Percentiles rank a stretch among this genome's conserved stretches.
phyloP scores from a whole-genome alignment of 2,888 invertebrate species.

The Melangyna quadrimaculata region DNA sequence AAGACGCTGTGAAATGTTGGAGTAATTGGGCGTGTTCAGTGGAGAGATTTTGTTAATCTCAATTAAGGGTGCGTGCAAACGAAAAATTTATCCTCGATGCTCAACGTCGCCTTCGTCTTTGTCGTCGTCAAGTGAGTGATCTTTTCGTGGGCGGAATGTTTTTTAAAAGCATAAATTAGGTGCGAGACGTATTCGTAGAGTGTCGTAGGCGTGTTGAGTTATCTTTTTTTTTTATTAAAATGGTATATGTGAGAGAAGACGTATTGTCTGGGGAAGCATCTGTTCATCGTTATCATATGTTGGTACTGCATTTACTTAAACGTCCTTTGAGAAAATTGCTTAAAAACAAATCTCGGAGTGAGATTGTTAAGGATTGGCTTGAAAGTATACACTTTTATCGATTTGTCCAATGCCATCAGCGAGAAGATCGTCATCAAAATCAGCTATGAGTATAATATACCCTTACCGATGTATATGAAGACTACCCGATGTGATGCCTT shows the following conservation, averaged over 20 bases:
- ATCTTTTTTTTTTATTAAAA: constrained; percentile 24
- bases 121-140: not conserved
- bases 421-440: not conserved
- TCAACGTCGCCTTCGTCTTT: not conserved
- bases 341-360: not conserved
- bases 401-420: constrained; percentile 39
- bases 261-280: constrained; percentile 45
- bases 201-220: constrained; percentile 53
- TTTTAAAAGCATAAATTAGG: constrained; percentile 63
- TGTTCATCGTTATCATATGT: constrained; percentile 38
- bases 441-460: not conserved
- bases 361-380: constrained; percentile 6
- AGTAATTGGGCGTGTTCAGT: constrained; percentile 69
- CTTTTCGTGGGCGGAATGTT: constrained; percentile 58
- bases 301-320: not conserved
- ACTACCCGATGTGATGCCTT: constrained; percentile 38
- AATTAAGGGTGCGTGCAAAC: constrained; percentile 64
- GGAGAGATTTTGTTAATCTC: constrained; percentile 51
- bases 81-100: constrained; percentile 42
- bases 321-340: constrained; percentile 18
- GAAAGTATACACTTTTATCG: not conserved
- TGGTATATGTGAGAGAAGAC: constrained; percentile 11
- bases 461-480: not conserved
- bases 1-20: constrained; percentile 38
- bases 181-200: constrained; percentile 37